These are phyloP conservation scores for Chionodraco myersi DNA, from an alignment of 2,113 vertebrate genomes.

Conservation along the genomic window DNA sequence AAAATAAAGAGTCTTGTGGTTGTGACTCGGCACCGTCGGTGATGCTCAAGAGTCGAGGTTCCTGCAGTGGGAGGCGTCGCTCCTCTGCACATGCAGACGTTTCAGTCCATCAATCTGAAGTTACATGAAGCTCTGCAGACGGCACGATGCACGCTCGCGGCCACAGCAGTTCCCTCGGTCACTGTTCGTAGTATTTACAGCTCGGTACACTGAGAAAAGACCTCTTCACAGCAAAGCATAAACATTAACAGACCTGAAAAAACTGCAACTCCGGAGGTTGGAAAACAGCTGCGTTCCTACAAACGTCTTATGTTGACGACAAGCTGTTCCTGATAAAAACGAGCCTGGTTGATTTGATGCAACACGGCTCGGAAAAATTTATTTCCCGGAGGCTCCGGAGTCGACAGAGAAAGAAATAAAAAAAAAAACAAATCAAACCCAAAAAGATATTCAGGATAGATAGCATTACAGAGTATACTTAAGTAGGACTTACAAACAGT, in stretches of 20 bases:
- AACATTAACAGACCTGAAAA: conserved; percentile 2
- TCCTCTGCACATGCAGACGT: conserved; percentile 38
- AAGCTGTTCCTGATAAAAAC: conserved; percentile 45
- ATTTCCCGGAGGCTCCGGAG: conserved; percentile 50
- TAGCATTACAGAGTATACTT: conserved; percentile 66
- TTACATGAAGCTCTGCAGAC: conserved; percentile 42
- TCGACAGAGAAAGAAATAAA: conserved; percentile 14
- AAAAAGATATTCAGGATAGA: conserved; percentile 55
- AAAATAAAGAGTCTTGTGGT: conserved; percentile 53
- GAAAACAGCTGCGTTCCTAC: conserved; percentile 24
- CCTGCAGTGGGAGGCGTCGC: conserved; percentile 45
- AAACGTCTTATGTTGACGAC: background rate
- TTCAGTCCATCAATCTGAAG: conserved; percentile 23
- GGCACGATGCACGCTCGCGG: conserved; percentile 27
- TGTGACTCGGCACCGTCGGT: conserved; percentile 70
- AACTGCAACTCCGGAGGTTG: background rate
- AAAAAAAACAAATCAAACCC: conserved; percentile 19
- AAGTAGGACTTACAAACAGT: conserved; percentile 71
- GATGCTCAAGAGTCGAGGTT: conserved; percentile 70
- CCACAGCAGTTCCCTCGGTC: conserved; percentile 48
- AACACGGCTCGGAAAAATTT: conserved; percentile 42
- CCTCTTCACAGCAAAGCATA: conserved; percentile 42
- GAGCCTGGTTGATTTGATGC: conserved; percentile 51
- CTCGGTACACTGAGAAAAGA: conserved; percentile 44
- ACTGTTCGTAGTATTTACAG: conserved; percentile 82